phyloP scores from a whole-genome alignment of 2,797 vertebrate genomes.

The Eulemur albifrons region DNA sequence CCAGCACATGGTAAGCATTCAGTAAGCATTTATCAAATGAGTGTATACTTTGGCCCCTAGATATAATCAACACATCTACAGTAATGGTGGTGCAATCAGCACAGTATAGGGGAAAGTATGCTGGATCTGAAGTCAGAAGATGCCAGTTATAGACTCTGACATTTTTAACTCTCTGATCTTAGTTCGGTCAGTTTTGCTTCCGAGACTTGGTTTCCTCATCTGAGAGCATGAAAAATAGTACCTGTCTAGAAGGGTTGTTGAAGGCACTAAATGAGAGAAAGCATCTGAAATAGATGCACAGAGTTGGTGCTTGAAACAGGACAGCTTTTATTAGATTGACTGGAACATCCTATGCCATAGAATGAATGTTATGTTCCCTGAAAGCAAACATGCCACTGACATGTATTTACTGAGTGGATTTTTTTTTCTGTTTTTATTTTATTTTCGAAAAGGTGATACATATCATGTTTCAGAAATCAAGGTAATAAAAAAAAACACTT shows the following conservation, averaged over 20 bases:
- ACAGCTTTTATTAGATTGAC: neutral
- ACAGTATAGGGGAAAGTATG: neutral
- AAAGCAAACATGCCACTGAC: neutral
- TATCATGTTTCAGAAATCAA: constrained; percentile 10
- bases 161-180: neutral
- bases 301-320: neutral
- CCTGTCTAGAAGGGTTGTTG: neutral
- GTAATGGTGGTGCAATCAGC: constrained; percentile 12
- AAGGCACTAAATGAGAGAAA: neutral
- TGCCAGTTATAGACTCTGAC: neutral
- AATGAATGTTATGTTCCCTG: neutral
- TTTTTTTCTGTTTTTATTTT: neutral
- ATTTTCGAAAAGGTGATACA: neutral
- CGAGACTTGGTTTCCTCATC: neutral
- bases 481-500: neutral
- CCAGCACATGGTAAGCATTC: neutral
- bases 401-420: neutral
- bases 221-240: neutral
- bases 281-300: neutral
- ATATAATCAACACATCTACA: constrained; percentile 36
- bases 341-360: neutral
- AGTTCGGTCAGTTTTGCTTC: neutral
- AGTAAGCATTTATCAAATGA: neutral
- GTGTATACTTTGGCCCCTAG: neutral
- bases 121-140: neutral